Evolutionary conservation across 2,888 invertebrate genomes (phyloP).

Genomic region (Tolmerus cingulatus): DNA sequence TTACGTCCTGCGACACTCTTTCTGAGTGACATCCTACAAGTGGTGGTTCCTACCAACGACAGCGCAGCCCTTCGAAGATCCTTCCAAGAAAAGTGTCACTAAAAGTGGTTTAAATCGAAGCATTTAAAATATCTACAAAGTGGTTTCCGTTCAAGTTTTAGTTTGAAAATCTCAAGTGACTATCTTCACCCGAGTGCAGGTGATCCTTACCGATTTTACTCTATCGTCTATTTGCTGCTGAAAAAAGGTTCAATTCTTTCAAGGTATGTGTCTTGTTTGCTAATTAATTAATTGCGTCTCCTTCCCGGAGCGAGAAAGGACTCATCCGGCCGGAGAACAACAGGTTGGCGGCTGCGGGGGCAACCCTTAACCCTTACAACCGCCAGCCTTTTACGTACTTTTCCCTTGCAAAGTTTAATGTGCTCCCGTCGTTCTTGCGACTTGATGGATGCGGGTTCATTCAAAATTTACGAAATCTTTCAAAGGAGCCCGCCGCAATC

Average conservation of each 20-base stretch:
- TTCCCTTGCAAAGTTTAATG: not conserved
- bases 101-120: not conserved
- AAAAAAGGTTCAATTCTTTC: not conserved
- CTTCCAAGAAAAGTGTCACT: not conserved
- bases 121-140: not conserved
- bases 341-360: not conserved
- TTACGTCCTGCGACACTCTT: not conserved
- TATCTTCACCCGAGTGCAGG: not conserved
- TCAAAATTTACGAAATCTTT: not conserved
- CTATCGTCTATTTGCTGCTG: not conserved
- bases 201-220: not conserved
- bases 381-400: not conserved
- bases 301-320: not conserved
- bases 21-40: constrained; percentile 2
- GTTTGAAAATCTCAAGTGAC: not conserved
- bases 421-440: not conserved
- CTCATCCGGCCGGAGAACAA: not conserved
- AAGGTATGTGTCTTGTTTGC: constrained; percentile 18
- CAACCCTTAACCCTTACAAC: not conserved
- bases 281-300: not conserved
- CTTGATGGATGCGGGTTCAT: not conserved
- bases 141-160: not conserved
- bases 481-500: not conserved
- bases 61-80: not conserved
- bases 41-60: not conserved